These are phyloP conservation scores for Bugulina stolonifera DNA, from an alignment of 2,888 invertebrate species.

Conservation along the genomic window DNA sequence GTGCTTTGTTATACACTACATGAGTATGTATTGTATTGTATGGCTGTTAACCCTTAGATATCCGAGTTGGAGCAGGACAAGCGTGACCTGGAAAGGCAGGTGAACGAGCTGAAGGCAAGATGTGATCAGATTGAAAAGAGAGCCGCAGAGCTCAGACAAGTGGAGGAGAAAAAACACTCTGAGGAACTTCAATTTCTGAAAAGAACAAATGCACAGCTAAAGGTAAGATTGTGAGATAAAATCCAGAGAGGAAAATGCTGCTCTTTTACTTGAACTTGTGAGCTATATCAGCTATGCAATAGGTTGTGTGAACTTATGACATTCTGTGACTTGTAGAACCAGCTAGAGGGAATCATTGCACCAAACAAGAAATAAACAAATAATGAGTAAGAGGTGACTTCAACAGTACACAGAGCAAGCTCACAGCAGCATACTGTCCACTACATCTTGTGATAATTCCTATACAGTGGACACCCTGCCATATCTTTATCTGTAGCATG, in stretches of 20 bases:
- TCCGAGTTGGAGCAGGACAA: conserved; percentile 62
- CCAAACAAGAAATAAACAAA: conserved; percentile 69
- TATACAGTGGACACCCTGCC: too few species aligned
- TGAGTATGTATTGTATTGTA: neutral
- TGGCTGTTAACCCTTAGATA: conserved; percentile 41
- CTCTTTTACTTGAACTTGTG: too few species aligned
- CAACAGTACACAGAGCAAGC: too few species aligned
- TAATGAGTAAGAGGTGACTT: neutral
- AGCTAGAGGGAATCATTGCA: conserved; percentile 87
- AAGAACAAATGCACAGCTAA: conserved; percentile 87
- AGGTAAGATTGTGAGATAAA: too few species aligned
- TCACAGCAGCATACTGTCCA: too few species aligned
- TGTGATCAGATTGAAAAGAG: conserved; percentile 54
- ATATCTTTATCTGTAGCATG: too few species aligned
- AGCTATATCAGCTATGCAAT: too few species aligned
- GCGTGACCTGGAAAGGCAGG: conserved; percentile 74
- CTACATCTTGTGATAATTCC: too few species aligned
- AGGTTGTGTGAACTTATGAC: too few species aligned
- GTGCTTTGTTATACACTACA: too few species aligned
- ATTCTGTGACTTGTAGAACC: conserved; percentile 64
- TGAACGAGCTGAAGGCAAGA: conserved; percentile 53
- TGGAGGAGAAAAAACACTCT: conserved; percentile 84
- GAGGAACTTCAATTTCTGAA: conserved; percentile 87
- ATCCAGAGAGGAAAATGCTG: too few species aligned
- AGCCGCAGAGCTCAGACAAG: conserved; percentile 68